Conservation (phyloP, 1,140 invertebrate genomes). For the Pseudomyrmex concolor region DNA sequence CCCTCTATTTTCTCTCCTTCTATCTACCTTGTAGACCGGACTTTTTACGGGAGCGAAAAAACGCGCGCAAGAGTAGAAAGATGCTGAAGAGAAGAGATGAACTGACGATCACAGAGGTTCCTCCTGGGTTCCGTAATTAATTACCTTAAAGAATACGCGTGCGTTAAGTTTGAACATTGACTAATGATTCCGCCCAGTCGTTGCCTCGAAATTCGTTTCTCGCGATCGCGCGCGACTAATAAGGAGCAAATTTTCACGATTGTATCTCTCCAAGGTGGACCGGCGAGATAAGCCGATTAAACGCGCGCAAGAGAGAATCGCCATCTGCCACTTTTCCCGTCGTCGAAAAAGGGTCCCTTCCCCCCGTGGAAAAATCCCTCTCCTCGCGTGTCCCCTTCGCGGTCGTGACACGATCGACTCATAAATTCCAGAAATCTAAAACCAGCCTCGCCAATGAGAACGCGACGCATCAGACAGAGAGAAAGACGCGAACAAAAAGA, state of each 20-base stretch:
- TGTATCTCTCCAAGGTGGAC: conserved; percentile 42
- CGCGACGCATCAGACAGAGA: conserved; percentile 72
- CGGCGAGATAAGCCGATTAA: conserved; percentile 79
- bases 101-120: no score
- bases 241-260: conserved; percentile 36
- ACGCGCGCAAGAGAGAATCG: conserved; percentile 73
- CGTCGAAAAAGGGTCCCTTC: conserved; percentile 21
- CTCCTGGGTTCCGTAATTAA: neutral
- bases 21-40: neutral
- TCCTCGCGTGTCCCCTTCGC: neutral
- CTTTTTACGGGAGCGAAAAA: neutral
- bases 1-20: conserved; percentile 20
- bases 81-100: no score
- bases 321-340: conserved; percentile 75
- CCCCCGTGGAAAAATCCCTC: neutral
- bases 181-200: neutral
- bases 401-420: conserved; percentile 50
- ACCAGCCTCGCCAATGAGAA: conserved; percentile 76
- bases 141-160: neutral
- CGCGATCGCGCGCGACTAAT: neutral
- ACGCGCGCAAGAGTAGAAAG: no score
- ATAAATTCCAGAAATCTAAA: conserved; percentile 84
- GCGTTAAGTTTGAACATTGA: neutral
- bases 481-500: conserved; percentile 66
- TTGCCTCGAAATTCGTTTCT: neutral